Base-by-base conservation (phyloP, 2,113 vertebrate species). In the Neotoma lepida region DNA sequence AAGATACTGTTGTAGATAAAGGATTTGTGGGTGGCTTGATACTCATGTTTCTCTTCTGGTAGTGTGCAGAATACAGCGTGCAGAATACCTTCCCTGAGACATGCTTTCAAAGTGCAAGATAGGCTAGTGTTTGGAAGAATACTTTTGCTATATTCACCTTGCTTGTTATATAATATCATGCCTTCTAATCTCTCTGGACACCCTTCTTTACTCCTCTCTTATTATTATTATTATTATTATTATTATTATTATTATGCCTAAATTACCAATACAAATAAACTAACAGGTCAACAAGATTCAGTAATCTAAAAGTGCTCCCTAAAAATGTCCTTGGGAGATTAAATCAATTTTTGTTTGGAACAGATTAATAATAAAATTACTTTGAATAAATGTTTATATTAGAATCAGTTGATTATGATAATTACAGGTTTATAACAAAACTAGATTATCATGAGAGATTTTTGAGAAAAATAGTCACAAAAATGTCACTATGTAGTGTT, bases 261-360 rank as follows among this genome's bases (percentile, higher is more conserved):
- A 88, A 2, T 88, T 46, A 17, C 3, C 33, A 41, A 9, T 88
- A 9, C 49, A 44, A 3, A 2, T 81, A 51, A 95, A 86, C 18
- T 58, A 77, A 30, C 6, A n/a, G 44, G 14, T 80, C 58, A 81
- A 2, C 4, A 54, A 24, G 61, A 93, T 76, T 89, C 30, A 89
- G 15, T 20, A n/a, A 70, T 92, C 33, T 96, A 64, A 70, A 81
- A 81, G 13, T 86, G 5, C 22, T 39, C 24, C 30, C 10, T 17
- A 86, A 14, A 17, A 44, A 30, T 39, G 58, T 28, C 15, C 24
- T 92, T 61, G 13, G 41, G 80, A 88, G 33, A 73, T 85, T 90
- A 17, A 94, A 73, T 92, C 77, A 76, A 18, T 77, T 86, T 96
- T 58, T 85, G 26, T 95, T 96, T 91, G 51, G 84, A 96, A 89